phyloP scores from a whole-genome alignment of 2,113 vertebrate genomes.

The Bombycilla garrulus region DNA sequence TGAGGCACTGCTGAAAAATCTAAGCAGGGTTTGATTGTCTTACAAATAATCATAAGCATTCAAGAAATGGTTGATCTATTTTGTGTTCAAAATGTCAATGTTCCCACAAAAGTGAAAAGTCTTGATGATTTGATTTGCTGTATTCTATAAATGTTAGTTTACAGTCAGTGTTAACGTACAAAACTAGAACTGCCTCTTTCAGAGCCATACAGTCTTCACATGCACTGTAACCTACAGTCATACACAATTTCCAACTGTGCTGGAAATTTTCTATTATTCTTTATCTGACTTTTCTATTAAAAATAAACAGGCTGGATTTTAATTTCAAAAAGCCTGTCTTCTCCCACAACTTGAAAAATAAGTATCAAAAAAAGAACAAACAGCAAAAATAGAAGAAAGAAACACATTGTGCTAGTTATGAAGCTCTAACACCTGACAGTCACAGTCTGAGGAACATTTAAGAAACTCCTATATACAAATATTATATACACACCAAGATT shows the following conservation, averaged over 20 bases:
- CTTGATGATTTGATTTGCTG: background rate
- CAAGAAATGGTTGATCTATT: background rate
- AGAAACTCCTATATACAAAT: slow-evolving; percentile 60
- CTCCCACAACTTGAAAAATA: slow-evolving; percentile 22
- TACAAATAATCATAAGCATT: background rate
- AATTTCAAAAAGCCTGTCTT: slow-evolving; percentile 22
- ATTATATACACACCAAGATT: slow-evolving; percentile 48
- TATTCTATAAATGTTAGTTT: background rate
- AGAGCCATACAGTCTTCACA: background rate
- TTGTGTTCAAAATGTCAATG: background rate
- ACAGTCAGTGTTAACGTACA: background rate
- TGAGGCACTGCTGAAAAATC: slow-evolving; percentile 33
- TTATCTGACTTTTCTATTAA: slow-evolving; percentile 44
- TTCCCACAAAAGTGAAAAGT: background rate
- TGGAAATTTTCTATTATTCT: slow-evolving; percentile 30
- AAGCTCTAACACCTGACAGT: slow-evolving; percentile 29
- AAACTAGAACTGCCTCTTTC: slow-evolving; percentile 51
- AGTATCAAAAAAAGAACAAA: slow-evolving; percentile 44
- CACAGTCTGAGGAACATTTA: slow-evolving; percentile 15
- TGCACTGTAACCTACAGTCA: slow-evolving; percentile 47
- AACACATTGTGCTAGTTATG: slow-evolving; percentile 32
- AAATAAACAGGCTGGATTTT: slow-evolving; percentile 44
- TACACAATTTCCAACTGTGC: background rate
- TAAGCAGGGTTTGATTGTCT: slow-evolving; percentile 18
- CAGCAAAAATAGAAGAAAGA: slow-evolving; percentile 49